Base-by-base conservation (phyloP, 2,888 invertebrate species). In the Poecilobothrus nobilitatus region DNA sequence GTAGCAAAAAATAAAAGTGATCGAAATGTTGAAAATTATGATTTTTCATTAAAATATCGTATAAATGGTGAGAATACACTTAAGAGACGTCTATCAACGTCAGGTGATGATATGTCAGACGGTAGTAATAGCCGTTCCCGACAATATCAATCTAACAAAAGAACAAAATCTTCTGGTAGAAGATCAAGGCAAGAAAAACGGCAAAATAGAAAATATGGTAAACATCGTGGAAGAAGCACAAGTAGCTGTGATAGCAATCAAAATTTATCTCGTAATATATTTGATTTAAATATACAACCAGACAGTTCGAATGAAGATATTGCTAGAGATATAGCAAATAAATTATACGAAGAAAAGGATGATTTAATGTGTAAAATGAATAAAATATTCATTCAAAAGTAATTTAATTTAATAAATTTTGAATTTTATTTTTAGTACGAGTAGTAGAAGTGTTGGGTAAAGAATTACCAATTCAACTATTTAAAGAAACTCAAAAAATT, bases 401-500 rank as follows among this genome's bases (percentile, higher is more conserved):
- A 12, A 41, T 5, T 4, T 27, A 4, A 27, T 27, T 27, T 27
- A 20, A 37, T 37, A 37, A 8, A 37, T 37, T 8, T 33, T 66
- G 34, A 67, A 66, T 8, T 63, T 21, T 63, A 65, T 71, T 27
- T 69, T 34, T 70, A 92, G 91, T 84, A 72, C 87, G 87, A 74
- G 87, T 91, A 73, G 87, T 94, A 22, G 84, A 88, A 75, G 84
- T 87, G 34, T 79, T 91, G 73, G 94, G 94, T 44, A 87, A 87
- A 73, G 86, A 87, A 72, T 87, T 90, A 76, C 88, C 92, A 8
- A 85, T 93, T 71, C 86, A 89, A 74, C 82, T 94, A 67, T 92
- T 89, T 76, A 86, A 89, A 75, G 88, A 91, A 82, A 93, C 93
- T n/a, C 90, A 90, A 78, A 86, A 87, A 75, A 86, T 93, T 68